Evolutionary conservation across 2,888 invertebrate genomes (phyloP), one percentile per base, ranked within the genome.

Genomic region (Drosophila vallismaia): DNA sequence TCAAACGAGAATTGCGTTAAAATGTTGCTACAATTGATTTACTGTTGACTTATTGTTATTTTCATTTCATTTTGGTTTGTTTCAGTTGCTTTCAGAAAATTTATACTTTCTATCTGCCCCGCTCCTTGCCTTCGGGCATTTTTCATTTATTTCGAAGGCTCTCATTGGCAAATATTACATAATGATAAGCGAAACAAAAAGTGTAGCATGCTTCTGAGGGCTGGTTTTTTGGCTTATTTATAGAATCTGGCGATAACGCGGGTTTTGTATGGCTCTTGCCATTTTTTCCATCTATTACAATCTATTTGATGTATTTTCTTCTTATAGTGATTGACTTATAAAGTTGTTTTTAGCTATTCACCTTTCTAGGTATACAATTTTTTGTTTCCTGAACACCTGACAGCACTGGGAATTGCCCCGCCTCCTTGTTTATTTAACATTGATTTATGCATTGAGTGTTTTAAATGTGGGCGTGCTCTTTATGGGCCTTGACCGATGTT

Each of bases 381-480:
- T 28, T 1, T 10, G 4, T 19, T 46, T 58, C 60, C 40, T 60
- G 36, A 7, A 40, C 62, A 62, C 60, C 60, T 62, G 46, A 19
- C 60, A 59, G 5, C 60, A 40, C 60, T 48, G 60, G 3, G n/a
- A 8, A 14, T 12, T n/a, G 26, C n/a, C 50, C 42, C 48, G 28
- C 42, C 45, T 42, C n/a, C 12, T 38, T 58, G 58, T 67, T 69
- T 62, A 33, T 55, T 80, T 71, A 55, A 60, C 85, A 71, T 78
- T 82, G 82, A 82, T 82, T 82, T 87, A 82, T 82, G 82, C 78
- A 74, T 52, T 45, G 63, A 51, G 73, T 62, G 70, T 68, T 67
- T 73, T 58, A 71, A 83, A 71, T 69, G 78, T 84, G 76, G 81
- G 81, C 70, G 78, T 71, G 68, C 72, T 74, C 64, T 83, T 83